Conservation (phyloP, 2,888 invertebrate species). For the Pyrrhia umbra region DNA sequence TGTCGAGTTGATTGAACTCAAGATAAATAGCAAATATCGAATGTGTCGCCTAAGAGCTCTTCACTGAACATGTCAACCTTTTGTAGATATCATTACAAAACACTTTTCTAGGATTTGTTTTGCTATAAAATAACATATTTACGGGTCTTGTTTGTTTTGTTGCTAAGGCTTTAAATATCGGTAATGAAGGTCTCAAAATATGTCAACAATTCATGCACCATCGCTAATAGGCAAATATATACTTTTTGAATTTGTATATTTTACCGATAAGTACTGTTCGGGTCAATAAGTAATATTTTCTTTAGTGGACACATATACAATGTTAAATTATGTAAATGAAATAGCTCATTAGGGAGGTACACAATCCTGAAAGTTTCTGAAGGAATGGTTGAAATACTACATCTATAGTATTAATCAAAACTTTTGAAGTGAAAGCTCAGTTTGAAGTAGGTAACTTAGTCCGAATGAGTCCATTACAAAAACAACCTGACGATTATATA, state of each 20-base stretch:
- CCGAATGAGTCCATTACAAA: conserved; percentile 24
- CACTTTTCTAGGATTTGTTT: conserved; percentile 2
- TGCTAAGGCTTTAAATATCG: not conserved
- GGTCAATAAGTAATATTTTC: too few relatives aligned
- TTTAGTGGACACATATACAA: too few relatives aligned
- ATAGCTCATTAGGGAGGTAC: too few relatives aligned
- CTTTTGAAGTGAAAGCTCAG: conserved; percentile 27
- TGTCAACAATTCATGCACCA: not conserved
- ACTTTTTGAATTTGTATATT: not conserved
- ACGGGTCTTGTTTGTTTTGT: not conserved
- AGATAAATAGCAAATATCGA: conserved; percentile 57
- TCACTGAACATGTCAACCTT: conserved; percentile 12
- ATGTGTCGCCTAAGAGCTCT: conserved; percentile 21
- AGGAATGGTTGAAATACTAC: too few relatives aligned
- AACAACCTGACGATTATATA: conserved; percentile 38
- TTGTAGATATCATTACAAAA: conserved; percentile 16
- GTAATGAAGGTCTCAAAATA: conserved; percentile 7
- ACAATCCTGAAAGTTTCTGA: too few relatives aligned
- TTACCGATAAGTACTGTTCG: too few relatives aligned
- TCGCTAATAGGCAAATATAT: conserved; percentile 11
- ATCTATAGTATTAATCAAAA: not conserved
- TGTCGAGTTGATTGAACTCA: conserved; percentile 77
- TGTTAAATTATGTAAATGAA: too few relatives aligned
- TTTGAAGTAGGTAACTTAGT: conserved; percentile 12
- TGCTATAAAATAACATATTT: not conserved